These are phyloP conservation scores for Andrena bicolor DNA, from an alignment of 2,888 invertebrate genomes.

Conservation along the genomic window DNA sequence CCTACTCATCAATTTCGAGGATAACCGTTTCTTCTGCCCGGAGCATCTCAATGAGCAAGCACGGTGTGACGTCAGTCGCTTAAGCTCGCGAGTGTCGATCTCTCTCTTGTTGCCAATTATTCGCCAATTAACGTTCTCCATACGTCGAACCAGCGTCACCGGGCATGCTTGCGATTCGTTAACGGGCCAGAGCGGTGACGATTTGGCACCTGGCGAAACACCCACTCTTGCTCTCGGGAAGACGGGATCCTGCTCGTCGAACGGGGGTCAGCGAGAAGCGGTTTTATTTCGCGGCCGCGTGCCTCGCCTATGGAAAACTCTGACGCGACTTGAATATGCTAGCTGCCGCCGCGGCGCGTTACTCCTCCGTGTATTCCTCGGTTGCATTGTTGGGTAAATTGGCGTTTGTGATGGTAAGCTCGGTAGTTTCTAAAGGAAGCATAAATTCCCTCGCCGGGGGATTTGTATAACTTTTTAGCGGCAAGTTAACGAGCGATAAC, in stretches of 20 bases:
- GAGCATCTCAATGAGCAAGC: neutral
- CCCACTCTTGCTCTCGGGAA: slow-evolving; percentile 4
- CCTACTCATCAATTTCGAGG: neutral
- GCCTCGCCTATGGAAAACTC: slow-evolving; percentile 20
- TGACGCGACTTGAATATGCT: slow-evolving; percentile 7
- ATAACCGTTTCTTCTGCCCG: neutral
- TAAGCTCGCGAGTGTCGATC: neutral
- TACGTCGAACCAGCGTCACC: slow-evolving; percentile 33
- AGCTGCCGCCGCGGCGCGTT: neutral
- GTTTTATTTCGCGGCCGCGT: slow-evolving; percentile 27
- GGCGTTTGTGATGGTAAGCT: neutral
- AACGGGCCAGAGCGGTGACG: slow-evolving; percentile 37
- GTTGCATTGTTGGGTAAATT: neutral
- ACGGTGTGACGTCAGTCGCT: neutral
- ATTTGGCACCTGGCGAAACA: slow-evolving; percentile 34
- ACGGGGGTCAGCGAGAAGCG: neutral
- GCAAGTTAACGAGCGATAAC: neutral
- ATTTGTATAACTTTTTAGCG: neutral
- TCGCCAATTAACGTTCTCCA: too few relatives aligned
- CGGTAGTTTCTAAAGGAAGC: neutral
- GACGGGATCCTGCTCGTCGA: neutral
- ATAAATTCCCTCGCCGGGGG: neutral
- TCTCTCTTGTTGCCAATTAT: too few relatives aligned
- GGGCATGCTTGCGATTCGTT: slow-evolving; percentile 40
- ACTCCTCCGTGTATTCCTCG: neutral